Evolutionary conservation across 2,797 vertebrate genomes (phyloP).

Genomic region (Chaunax sp.): DNA sequence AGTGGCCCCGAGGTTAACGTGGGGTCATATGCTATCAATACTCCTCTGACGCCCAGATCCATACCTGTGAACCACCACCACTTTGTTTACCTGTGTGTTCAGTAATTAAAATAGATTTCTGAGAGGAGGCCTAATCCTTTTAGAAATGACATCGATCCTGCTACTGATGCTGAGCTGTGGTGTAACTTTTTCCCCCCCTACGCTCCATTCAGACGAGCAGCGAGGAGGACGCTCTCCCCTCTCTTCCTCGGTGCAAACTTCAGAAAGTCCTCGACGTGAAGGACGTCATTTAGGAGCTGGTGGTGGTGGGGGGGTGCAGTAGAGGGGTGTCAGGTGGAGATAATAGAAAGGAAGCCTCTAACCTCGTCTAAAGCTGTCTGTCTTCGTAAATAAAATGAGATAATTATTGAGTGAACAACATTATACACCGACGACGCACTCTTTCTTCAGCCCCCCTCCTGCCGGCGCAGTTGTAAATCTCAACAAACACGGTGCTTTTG

Average conservation of each 20-base stretch:
- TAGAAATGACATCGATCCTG: constrained; percentile 79
- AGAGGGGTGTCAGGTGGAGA: constrained; percentile 66
- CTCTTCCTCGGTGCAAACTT: constrained; percentile 56
- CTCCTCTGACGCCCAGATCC: constrained; percentile 66
- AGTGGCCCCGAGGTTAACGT: constrained; percentile 64
- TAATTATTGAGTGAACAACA: constrained; percentile 84
- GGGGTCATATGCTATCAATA: constrained; percentile 74
- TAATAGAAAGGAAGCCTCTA: constrained; percentile 79
- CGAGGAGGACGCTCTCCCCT: constrained; percentile 13
- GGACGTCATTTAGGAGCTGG: constrained; percentile 67
- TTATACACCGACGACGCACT: constrained; percentile 72
- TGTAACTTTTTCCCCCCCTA: constrained; percentile 38
- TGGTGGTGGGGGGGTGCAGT: neutral
- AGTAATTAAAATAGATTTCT: constrained; percentile 85
- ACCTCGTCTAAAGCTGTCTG: constrained; percentile 78
- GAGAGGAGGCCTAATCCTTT: constrained; percentile 74
- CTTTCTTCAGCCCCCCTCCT: constrained; percentile 62
- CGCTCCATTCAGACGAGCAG: constrained; percentile 21
- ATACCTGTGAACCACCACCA: constrained; percentile 65
- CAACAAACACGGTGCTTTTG: constrained; percentile 80
- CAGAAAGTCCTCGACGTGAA: constrained; percentile 75
- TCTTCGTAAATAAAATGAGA: constrained; percentile 86
- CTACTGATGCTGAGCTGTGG: constrained; percentile 41
- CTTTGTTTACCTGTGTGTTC: constrained; percentile 81
- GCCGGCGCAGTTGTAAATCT: constrained; percentile 80